A percentile compares a stretch with the other conserved stretches of the same genome.
Evolutionary conservation across 2,113 vertebrate species (phyloP).

Genomic region (Psittacula cyanocephala): DNA sequence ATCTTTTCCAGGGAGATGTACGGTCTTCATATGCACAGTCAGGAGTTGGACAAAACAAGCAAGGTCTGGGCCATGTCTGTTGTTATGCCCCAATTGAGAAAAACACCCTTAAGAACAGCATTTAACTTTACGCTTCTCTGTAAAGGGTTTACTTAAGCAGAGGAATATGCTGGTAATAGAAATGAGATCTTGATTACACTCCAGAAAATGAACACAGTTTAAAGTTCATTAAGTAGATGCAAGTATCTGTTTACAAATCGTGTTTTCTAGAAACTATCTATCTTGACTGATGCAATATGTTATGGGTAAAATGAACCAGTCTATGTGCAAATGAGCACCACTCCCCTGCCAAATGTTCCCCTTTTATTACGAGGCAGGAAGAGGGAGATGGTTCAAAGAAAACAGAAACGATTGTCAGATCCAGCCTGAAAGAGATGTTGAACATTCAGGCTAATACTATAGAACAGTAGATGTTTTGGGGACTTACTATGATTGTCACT

Average conservation of each 20-base stretch:
- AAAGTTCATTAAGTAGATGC: neutral
- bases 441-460: neutral
- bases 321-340: neutral
- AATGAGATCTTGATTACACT: neutral
- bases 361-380: neutral
- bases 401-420: conserved; percentile 28
- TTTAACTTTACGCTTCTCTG: neutral
- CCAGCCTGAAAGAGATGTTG: neutral
- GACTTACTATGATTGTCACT: neutral
- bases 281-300: neutral
- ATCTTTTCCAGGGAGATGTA: neutral
- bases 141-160: neutral
- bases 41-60: neutral
- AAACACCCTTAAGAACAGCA: neutral
- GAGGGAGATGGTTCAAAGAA: neutral
- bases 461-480: neutral
- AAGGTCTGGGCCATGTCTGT: neutral
- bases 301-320: neutral
- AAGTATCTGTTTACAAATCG: neutral
- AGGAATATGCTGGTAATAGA: neutral
- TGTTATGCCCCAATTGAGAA: neutral
- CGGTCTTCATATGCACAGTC: neutral
- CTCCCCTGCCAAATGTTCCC: neutral
- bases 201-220: neutral
- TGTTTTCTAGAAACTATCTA: neutral